Evolutionary conservation across 35 echinoderm and acorn worm genomes (phyloP).

Genomic region (Nesometra sesokonis): DNA sequence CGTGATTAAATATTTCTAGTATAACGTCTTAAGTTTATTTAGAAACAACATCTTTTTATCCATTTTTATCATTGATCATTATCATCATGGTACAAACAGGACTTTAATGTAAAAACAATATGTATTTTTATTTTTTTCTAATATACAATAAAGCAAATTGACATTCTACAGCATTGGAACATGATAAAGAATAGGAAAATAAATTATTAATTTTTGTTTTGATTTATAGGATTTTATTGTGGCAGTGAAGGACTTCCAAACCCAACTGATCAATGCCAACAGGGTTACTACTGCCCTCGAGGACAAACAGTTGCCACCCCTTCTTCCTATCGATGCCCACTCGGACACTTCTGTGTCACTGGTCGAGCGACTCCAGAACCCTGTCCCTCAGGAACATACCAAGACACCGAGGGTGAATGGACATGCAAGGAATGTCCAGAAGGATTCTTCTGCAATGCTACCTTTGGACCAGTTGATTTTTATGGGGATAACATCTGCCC

Average conservation of each 20-base stretch:
- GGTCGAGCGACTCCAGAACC: conserved; percentile 64
- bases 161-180: no score
- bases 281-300: conserved; percentile 79
- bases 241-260: conserved; percentile 47
- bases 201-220: no score
- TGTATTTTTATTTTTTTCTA: no score
- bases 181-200: no score
- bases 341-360: conserved; percentile 72
- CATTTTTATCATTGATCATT: no score
- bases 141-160: no score
- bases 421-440: conserved; percentile 67
- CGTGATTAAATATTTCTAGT: no score
- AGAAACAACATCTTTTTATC: no score
- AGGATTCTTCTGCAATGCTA: conserved; percentile 88
- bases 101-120: no score
- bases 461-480: conserved; percentile 81
- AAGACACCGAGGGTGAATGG: conserved; percentile 73
- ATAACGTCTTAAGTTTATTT: no score
- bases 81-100: no score
- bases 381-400: conserved; percentile 84
- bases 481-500: conserved; percentile 75
- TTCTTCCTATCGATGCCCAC: conserved; percentile 52
- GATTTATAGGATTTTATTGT: conserved; percentile 58
- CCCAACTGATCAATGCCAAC: conserved; percentile 50
- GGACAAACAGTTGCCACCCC: conserved; percentile 71